phyloP scores from a whole-genome alignment of 1,140 invertebrate species.

The Temnothorax longispinosus region DNA sequence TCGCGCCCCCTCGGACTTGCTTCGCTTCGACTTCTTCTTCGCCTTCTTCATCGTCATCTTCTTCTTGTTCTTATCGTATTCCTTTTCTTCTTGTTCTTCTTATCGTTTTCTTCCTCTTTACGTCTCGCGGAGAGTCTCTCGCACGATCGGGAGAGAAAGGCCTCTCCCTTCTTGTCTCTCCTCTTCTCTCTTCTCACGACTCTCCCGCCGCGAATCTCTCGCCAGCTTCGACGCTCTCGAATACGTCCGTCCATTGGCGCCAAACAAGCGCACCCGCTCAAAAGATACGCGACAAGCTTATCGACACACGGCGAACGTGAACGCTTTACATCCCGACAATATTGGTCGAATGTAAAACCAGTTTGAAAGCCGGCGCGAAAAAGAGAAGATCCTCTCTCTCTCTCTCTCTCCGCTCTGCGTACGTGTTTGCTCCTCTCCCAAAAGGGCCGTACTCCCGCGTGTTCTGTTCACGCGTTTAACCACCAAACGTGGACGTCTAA shows the following conservation, averaged over 20 bases:
- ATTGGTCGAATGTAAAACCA: slow-evolving; percentile 75
- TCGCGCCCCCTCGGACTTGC: slow-evolving; percentile 37
- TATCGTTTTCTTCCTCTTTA: slow-evolving; percentile 65
- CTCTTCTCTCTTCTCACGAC: slow-evolving; percentile 28
- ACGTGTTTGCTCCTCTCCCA: slow-evolving; percentile 15
- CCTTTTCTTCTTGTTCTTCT: slow-evolving; percentile 52
- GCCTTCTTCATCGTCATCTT: slow-evolving; percentile 50
- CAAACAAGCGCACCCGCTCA: slow-evolving; percentile 81
- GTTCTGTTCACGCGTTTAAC: slow-evolving; percentile 18
- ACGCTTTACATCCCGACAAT: slow-evolving; percentile 72
- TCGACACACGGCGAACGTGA: slow-evolving; percentile 73
- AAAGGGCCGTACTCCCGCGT: slow-evolving; percentile 49
- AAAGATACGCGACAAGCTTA: slow-evolving; percentile 79
- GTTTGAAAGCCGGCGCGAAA: slow-evolving; percentile 76
- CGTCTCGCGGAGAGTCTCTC: slow-evolving; percentile 50
- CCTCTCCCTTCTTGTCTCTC: slow-evolving; percentile 53
- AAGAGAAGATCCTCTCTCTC: slow-evolving; percentile 52
- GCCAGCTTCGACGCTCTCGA: slow-evolving; percentile 38
- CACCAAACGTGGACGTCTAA: neutral
- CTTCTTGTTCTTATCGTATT: slow-evolving; percentile 60
- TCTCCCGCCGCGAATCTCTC: slow-evolving; percentile 70
- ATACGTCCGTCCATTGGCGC: slow-evolving; percentile 77
- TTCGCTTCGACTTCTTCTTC: slow-evolving; percentile 29
- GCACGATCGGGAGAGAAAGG: slow-evolving; percentile 46
- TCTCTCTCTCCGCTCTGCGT: neutral